phyloP scores from a whole-genome alignment of 2,113 vertebrate species.

The Amia ocellicauda region DNA sequence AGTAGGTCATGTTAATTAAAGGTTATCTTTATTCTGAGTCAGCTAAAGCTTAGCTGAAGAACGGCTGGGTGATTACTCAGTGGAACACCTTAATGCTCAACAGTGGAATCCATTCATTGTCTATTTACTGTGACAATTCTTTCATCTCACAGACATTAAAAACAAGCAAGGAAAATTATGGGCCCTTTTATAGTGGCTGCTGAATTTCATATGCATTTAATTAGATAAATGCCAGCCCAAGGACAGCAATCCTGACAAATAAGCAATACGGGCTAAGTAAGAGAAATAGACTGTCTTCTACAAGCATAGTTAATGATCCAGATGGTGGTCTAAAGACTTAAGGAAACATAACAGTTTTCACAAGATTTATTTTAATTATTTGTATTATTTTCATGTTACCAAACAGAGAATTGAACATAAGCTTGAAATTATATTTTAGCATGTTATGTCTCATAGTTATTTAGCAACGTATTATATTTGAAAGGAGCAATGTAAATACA shows the following conservation, averaged over 20 bases:
- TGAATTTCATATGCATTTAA: constrained; percentile 75
- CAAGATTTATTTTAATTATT: no score
- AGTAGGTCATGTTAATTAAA: constrained; percentile 47
- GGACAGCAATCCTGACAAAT: constrained; percentile 69
- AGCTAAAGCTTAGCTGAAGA: constrained; percentile 68
- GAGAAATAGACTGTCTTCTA: constrained; percentile 63
- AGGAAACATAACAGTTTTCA: not conserved
- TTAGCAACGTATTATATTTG: no score
- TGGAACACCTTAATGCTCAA: constrained; percentile 55
- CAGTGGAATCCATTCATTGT: constrained; percentile 66
- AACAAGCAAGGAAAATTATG: constrained; percentile 67
- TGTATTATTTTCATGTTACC: no score
- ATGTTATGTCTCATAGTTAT: no score
- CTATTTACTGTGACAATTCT: constrained; percentile 55
- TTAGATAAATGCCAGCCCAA: constrained; percentile 69
- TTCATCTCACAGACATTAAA: constrained; percentile 60
- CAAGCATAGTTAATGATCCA: constrained; percentile 59
- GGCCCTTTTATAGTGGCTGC: constrained; percentile 60
- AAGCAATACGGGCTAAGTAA: constrained; percentile 69
- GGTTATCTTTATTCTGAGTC: constrained; percentile 48
- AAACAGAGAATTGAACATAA: no score
- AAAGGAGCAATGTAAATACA: no score
- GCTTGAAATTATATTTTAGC: no score
- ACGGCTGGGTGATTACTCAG: constrained; percentile 56
- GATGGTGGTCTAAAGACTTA: not conserved